Conservation (phyloP, 2,888 invertebrate genomes). For the Melinaea menophilus region DNA sequence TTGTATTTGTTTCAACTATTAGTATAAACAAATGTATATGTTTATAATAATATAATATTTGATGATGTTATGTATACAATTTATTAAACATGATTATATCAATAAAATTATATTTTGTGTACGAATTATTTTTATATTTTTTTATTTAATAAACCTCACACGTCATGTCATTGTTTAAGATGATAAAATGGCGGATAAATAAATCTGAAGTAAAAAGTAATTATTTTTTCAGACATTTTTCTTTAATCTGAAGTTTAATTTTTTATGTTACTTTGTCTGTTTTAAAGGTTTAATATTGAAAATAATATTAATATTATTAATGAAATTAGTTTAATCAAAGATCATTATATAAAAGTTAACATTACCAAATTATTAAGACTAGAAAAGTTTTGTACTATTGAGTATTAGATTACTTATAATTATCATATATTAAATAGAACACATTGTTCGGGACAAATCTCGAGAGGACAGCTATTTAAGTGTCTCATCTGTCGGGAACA, state of each 20-base stretch:
- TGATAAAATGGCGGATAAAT: too few species aligned
- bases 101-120: conserved; percentile 80
- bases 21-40: conserved; percentile 78
- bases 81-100: conserved; percentile 79
- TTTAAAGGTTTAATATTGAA: too few species aligned
- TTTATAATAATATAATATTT: conserved; percentile 78
- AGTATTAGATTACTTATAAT: conserved; percentile 25
- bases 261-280: too few species aligned
- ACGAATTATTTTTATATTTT: conserved; percentile 69
- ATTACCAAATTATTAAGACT: conserved; percentile 43
- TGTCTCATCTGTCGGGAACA: conserved; percentile 48
- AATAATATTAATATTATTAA: neutral
- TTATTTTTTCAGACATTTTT: too few species aligned
- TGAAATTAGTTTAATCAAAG: conserved; percentile 11
- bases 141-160: conserved; percentile 38
- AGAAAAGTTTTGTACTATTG: conserved; percentile 57
- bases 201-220: too few species aligned
- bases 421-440: conserved; percentile 8
- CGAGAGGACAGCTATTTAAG: too few species aligned
- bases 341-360: conserved; percentile 22
- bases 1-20: conserved; percentile 77
- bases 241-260: too few species aligned
- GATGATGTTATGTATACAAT: conserved; percentile 79
- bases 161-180: neutral
- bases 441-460: neutral